These are phyloP conservation scores for Nemapogon koenigi DNA, from an alignment of 2,888 invertebrate genomes.

Conservation along the genomic window DNA sequence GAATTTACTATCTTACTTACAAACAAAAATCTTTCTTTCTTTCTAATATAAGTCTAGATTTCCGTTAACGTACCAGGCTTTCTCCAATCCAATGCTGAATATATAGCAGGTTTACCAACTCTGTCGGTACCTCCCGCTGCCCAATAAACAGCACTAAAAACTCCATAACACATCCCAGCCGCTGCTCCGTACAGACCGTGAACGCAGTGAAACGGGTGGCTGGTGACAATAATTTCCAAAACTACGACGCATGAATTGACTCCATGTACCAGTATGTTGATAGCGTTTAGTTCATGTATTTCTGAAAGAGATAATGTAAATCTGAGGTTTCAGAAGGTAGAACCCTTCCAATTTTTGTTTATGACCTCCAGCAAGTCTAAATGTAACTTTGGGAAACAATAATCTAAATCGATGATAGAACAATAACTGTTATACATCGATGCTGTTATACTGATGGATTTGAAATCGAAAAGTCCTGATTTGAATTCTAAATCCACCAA, in stretches of 20 bases:
- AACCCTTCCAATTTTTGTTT: too few relatives aligned
- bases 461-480: too few relatives aligned
- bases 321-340: background rate
- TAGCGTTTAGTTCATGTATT: conserved; percentile 66
- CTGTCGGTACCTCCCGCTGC: conserved; percentile 51
- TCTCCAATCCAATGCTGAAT: conserved; percentile 78
- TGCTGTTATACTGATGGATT: too few relatives aligned
- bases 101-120: conserved; percentile 70
- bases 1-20: too few relatives aligned
- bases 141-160: conserved; percentile 58
- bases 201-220: conserved; percentile 73
- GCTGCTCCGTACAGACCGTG: conserved; percentile 69
- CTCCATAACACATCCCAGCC: conserved; percentile 61
- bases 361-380: too few relatives aligned
- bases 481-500: too few relatives aligned
- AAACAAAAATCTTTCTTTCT: too few relatives aligned
- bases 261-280: conserved; percentile 77
- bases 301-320: conserved; percentile 48
- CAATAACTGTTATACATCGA: too few relatives aligned
- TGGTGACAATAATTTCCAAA: conserved; percentile 72
- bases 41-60: too few relatives aligned
- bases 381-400: too few relatives aligned
- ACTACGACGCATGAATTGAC: conserved; percentile 78
- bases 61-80: conserved; percentile 57
- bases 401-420: too few relatives aligned